phyloP scores from a whole-genome alignment of 2,113 vertebrate genomes.

The Rhabdornis inornatus region DNA sequence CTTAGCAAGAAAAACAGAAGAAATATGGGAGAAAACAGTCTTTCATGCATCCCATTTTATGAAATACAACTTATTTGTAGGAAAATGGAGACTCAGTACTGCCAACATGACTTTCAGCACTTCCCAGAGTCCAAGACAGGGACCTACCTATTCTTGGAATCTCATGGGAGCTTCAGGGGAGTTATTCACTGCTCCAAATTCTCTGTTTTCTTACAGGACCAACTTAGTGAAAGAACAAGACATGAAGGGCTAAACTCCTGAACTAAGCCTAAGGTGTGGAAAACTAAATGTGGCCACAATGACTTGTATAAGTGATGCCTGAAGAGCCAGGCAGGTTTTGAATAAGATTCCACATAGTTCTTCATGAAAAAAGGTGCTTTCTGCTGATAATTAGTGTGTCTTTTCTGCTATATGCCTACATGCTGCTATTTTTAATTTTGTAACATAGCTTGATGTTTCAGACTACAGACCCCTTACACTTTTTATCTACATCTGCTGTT shows the following conservation, averaged over 20 bases:
- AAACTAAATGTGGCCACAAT: neutral
- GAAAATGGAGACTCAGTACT: neutral
- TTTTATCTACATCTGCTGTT: neutral
- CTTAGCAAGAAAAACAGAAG: neutral
- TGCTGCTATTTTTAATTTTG: neutral
- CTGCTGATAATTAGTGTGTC: accelerated
- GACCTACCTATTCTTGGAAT: neutral
- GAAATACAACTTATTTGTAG: neutral
- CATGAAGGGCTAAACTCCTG: accelerated
- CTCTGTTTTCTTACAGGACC: neutral
- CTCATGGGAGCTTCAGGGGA: neutral
- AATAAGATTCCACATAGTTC: neutral
- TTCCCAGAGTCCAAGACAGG: neutral
- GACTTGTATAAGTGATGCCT: neutral
- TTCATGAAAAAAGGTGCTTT: neutral
- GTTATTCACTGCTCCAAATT: neutral
- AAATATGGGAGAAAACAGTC: neutral
- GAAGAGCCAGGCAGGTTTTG: neutral
- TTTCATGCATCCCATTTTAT: neutral
- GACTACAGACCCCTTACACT: neutral
- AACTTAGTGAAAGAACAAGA: neutral
- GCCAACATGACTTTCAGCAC: neutral
- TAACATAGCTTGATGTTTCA: neutral
- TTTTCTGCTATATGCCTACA: neutral
- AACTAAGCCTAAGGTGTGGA: neutral